Evolutionary conservation across 2,888 invertebrate species (phyloP), one percentile per base, ranked within the genome.

Genomic region (Halictus quadricinctus): DNA sequence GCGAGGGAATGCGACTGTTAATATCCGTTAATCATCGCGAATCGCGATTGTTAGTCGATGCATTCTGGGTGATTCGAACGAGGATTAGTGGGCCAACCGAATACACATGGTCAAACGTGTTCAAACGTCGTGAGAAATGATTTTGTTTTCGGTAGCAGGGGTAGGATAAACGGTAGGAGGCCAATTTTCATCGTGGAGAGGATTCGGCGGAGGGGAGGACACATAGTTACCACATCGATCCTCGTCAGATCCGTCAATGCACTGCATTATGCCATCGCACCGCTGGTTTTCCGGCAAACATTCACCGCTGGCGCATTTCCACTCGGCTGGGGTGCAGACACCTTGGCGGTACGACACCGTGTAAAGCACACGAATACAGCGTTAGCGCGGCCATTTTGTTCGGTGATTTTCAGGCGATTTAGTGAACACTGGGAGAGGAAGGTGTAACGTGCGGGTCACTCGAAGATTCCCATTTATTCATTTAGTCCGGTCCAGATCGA

Each of bases 221-320:
- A 73, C 81, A 91, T 91, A 92, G 87, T 93, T 93, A 93, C 94
- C 94, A 91, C 95, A 95, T 91, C 92, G 93, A 89, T 90, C 90
- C 93, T 96, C 96, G 93, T 96, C 96, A 77, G 95, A 95, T 88
- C 93, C 94, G 91, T 96, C 96, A 72, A 91, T 87, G 92, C 96
- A 96, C 89, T 93, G 89, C 25, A 82, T 72, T 85, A 90, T 88
- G 1, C 95, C 95, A 91, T 97, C 95, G 93, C 97, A 97, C 41
- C 95, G 95, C 70, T 94, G 94, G 36, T 89, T 91, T 18, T 91
- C 90, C 12, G 95, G 95, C 77, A 97, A 95, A 93, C 97, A 97
- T 50, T 96, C 95, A 4, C 95, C 96, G 87, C 95, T 95, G 87
- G 95, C 95, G 89, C 96, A 96, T n/a, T 94, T 94, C 90, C 95